A percentile compares a stretch with the other conserved stretches of the same genome.
These are phyloP conservation scores for Escarpia spicata DNA, from an alignment of 2,888 invertebrate genomes.

Conservation along the genomic window DNA sequence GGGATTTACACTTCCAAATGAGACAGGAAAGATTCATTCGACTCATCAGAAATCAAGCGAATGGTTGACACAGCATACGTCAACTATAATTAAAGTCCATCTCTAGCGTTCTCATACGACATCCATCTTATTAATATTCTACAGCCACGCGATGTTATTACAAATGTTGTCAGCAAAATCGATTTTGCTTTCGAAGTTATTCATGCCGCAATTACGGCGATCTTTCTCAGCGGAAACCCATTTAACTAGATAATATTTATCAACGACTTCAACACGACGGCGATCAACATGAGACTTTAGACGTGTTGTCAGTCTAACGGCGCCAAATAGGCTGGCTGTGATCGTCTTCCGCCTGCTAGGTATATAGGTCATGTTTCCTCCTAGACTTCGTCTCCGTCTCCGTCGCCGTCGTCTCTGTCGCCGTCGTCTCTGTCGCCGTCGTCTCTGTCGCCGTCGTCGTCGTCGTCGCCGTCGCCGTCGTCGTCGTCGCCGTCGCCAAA, in stretches of 20 bases:
- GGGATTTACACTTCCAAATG: background rate
- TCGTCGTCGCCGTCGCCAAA: no score
- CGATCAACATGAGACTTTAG: background rate
- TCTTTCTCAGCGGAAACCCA: background rate
- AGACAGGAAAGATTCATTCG: background rate
- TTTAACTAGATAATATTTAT: background rate
- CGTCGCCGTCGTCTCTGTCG: no score
- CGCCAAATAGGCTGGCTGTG: background rate
- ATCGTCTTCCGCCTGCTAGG: background rate
- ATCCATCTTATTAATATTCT: background rate
- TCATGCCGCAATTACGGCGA: background rate
- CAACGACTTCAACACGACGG: background rate
- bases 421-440: no score
- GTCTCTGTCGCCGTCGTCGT: no score
- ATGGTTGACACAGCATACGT: background rate
- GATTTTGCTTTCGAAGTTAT: background rate
- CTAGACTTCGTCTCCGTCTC: no score
- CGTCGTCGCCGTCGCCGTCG: no score
- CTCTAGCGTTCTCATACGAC: background rate
- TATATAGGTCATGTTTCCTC: no score
- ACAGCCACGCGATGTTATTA: background rate
- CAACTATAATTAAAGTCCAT: background rate
- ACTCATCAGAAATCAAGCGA: background rate
- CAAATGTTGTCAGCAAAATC: background rate
- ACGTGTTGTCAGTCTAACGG: background rate